Conservation (phyloP, 2,888 invertebrate species). For the Catonia carolina region DNA sequence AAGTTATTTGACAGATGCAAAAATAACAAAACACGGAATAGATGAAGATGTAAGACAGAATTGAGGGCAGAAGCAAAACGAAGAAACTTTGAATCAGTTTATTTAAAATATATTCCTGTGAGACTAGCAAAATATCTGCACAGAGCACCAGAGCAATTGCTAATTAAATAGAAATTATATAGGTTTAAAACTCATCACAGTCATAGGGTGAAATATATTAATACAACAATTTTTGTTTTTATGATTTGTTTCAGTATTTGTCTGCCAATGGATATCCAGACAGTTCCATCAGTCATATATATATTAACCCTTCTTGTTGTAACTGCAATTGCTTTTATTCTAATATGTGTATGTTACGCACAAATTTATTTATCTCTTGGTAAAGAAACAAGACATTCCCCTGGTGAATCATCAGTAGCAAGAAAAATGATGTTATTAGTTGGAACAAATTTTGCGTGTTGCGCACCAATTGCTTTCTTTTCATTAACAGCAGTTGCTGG, state of each 20-base stretch:
- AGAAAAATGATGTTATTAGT: slow-evolving; percentile 87
- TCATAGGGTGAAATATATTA: too few relatives aligned
- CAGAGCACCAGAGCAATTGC: too few relatives aligned
- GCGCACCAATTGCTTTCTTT: slow-evolving; percentile 86
- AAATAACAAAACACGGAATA: too few relatives aligned
- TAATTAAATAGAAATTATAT: too few relatives aligned
- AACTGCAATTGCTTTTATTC: slow-evolving; percentile 72
- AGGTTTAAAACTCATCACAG: too few relatives aligned
- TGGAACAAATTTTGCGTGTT: slow-evolving; percentile 73
- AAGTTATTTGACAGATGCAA: too few relatives aligned
- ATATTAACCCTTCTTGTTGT: slow-evolving; percentile 65
- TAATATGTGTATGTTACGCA: slow-evolving; percentile 77
- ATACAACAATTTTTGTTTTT: too few relatives aligned
- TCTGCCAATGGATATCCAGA: slow-evolving; percentile 74
- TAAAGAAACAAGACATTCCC: slow-evolving; percentile 39
- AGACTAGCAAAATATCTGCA: too few relatives aligned
- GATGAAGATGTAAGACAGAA: too few relatives aligned
- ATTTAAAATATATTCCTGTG: too few relatives aligned
- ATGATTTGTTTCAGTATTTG: slow-evolving; percentile 59
- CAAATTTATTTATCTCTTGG: slow-evolving; percentile 58
- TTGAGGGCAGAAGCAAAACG: too few relatives aligned
- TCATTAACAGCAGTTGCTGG: slow-evolving; percentile 80
- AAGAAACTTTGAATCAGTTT: too few relatives aligned
- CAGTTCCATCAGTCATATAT: slow-evolving; percentile 62
- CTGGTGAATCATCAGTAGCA: slow-evolving; percentile 68